Base-by-base conservation (phyloP, 2,113 vertebrate species). In the Pelobates fuscus region DNA sequence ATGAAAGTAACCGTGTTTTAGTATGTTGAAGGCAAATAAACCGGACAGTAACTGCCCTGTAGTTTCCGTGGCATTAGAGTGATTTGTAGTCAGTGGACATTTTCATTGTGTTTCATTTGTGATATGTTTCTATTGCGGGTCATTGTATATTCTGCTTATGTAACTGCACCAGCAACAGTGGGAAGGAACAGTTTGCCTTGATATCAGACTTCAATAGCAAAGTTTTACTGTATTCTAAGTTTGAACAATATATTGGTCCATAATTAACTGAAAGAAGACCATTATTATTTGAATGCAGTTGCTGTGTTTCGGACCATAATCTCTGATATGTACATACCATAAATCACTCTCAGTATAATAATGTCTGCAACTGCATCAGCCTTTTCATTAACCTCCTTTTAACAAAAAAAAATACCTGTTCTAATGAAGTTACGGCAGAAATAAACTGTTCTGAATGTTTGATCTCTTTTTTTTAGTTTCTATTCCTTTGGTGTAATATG, bases 51-150 rank as follows among this genome's bases (percentile, higher is more conserved):
- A 86, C 89, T 91, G 88, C 89, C 91, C 88, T 89, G 86, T 87
- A 81, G 82, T 92, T 88, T 92, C 88, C 83, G 86, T 92, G 88
- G 82, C 90, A 87, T 90, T 89, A 81, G 84, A 89, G 90, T 91
- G 88, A 82, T 83, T 91, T 90, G 89, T 92, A 90, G 85, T 79
- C 84, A 83, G 90, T 93, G 86, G 84, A 63, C 44, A 85, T 92
- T 89, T 80, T 86, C 86, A 83, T 87, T 58, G 90, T 92, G 83
- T 90, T 88, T 86, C 85, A 84, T 86, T 90, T 69, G 77, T 88
- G 89, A 81, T 86, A 86, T 85, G 83, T 91, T 89, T 88, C 81
- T 82, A 85, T 85, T 87, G 89, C 43, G 80, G 88, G 86, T 89
- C 89, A 86, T 10, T 87, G 87, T 82, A 87, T 83, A 85, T 86